Conservation (phyloP, 2,797 vertebrate species). For the Danio jaintianensis region DNA sequence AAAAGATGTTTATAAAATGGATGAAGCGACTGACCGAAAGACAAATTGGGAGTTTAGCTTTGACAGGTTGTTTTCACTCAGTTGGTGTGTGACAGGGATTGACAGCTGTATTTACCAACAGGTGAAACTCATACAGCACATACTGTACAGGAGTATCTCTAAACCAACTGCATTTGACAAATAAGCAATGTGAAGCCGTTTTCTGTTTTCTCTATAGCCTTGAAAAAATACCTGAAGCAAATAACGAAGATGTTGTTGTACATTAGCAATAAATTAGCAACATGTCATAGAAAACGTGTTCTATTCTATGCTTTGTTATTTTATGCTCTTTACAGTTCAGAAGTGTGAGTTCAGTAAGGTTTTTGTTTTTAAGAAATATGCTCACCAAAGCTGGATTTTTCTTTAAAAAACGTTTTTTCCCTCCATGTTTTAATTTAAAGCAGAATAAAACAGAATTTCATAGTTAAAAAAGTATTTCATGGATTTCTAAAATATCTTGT, state of each 20-base stretch:
- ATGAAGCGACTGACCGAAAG: not conserved
- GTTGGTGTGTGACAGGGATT: not conserved
- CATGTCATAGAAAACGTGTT: too few species aligned
- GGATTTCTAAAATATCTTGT: too few species aligned
- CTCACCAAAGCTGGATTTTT: too few species aligned
- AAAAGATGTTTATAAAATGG: conserved; percentile 6
- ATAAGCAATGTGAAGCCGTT: not conserved
- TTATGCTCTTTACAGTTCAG: too few species aligned
- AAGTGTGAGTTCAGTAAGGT: too few species aligned
- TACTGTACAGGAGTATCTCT: not conserved
- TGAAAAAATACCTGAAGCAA: not conserved
- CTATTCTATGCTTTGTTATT: too few species aligned
- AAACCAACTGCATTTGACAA: not conserved
- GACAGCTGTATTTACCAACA: not conserved
- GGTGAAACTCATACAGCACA: not conserved
- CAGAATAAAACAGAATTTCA: too few species aligned
- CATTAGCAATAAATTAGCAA: not conserved
- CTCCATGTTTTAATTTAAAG: too few species aligned
- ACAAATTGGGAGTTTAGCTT: not conserved
- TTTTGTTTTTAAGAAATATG: too few species aligned
- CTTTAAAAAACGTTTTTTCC: too few species aligned
- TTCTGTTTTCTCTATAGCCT: not conserved
- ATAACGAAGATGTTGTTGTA: not conserved
- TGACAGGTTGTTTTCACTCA: not conserved
- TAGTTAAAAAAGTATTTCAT: too few species aligned